Evolutionary conservation across 2,113 vertebrate species (phyloP).

Genomic region (Mormyrus iriodes): DNA sequence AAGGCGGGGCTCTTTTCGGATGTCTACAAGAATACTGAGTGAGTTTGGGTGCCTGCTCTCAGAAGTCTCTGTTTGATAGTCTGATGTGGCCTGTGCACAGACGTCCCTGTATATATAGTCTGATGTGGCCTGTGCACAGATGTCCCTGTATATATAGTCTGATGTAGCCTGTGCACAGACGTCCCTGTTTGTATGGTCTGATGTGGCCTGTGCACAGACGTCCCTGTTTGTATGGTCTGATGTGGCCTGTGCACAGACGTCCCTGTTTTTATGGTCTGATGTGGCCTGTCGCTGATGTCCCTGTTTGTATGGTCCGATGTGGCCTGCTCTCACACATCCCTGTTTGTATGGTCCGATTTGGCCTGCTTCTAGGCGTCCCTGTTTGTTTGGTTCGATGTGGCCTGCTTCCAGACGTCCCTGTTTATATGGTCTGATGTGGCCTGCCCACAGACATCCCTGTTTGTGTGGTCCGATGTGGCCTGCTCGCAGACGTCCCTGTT

Average conservation of each 20-base stretch:
- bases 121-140: neutral
- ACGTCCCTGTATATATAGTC: neutral
- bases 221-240: neutral
- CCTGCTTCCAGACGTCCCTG: neutral
- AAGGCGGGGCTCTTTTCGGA: constrained; percentile 95
- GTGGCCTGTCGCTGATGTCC: neutral
- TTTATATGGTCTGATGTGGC: neutral
- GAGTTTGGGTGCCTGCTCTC: neutral
- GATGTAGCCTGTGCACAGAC: neutral
- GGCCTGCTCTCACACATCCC: neutral
- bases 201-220: neutral
- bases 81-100: neutral
- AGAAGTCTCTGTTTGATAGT: neutral
- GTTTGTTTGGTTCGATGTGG: neutral
- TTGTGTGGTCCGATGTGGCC: too few species aligned
- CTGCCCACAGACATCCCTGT: too few species aligned
- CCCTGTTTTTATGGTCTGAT: neutral
- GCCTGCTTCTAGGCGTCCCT: neutral
- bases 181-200: neutral
- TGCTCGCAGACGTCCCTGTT: too few species aligned
- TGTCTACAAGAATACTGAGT: constrained; percentile 76
- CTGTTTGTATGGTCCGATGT: neutral
- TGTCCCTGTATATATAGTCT: neutral
- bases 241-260: neutral
- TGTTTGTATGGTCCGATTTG: neutral